Evolutionary conservation across 2,888 invertebrate species (phyloP).

Genomic region (Agonopterix subpropinquella): DNA sequence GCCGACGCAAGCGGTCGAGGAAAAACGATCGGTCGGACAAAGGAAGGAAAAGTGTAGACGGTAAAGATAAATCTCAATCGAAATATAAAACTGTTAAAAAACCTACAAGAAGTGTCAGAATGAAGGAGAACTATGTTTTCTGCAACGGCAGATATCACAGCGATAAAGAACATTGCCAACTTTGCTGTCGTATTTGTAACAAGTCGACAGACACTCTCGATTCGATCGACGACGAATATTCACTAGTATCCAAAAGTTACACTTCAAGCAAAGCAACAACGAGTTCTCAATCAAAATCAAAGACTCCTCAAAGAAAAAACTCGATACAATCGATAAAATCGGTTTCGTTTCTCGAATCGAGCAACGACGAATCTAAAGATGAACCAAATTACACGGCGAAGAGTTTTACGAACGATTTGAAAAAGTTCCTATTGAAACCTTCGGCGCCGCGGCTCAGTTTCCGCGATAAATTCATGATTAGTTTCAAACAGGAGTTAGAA

Average conservation of each 20-base stretch:
- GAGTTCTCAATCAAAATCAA: slow-evolving; percentile 32
- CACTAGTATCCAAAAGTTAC: slow-evolving; percentile 53
- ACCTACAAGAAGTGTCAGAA: slow-evolving; percentile 21
- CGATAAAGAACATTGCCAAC: slow-evolving; percentile 52
- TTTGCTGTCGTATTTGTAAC: slow-evolving; percentile 57
- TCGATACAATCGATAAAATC: slow-evolving; percentile 69
- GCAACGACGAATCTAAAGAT: slow-evolving; percentile 58
- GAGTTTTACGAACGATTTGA: slow-evolving; percentile 69
- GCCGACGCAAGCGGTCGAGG: slow-evolving; percentile 35
- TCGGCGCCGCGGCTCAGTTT: slow-evolving; percentile 60
- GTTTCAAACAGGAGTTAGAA: slow-evolving; percentile 66
- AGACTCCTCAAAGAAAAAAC: slow-evolving; percentile 46
- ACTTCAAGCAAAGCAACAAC: slow-evolving; percentile 30
- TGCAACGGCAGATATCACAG: slow-evolving; percentile 60
- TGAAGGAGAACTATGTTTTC: slow-evolving; percentile 43
- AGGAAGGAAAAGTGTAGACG: not conserved
- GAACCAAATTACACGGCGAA: slow-evolving; percentile 70
- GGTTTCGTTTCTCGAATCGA: slow-evolving; percentile 66
- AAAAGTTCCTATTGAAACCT: slow-evolving; percentile 63
- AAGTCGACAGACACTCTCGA: slow-evolving; percentile 58
- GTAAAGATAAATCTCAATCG: slow-evolving; percentile 3
- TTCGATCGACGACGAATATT: slow-evolving; percentile 59
- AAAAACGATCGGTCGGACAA: slow-evolving; percentile 1
- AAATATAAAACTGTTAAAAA: slow-evolving; percentile 16
- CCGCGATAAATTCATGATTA: slow-evolving; percentile 64